A percentile compares a stretch with the other conserved stretches of the same genome.
Evolutionary conservation across 2,888 invertebrate species (phyloP).

Genomic region (Melangyna quadrimaculata): DNA sequence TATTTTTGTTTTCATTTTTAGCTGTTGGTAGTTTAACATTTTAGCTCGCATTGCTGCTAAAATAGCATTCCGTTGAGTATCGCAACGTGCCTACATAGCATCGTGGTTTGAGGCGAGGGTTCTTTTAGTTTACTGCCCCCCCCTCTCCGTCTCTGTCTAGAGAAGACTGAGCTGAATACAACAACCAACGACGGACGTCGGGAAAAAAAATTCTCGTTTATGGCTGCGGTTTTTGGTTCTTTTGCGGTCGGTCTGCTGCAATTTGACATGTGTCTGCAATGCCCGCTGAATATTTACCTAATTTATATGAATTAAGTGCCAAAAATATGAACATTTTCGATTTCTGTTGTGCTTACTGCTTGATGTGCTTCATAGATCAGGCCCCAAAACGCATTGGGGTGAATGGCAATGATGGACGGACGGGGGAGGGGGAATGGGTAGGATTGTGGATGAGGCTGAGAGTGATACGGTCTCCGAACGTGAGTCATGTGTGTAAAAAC

Average conservation of each 20-base stretch:
- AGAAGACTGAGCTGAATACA: slow-evolving; percentile 11
- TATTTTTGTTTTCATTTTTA: background rate
- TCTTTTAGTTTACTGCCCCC: background rate
- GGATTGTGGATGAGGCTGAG: slow-evolving; percentile 26
- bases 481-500: slow-evolving; percentile 53
- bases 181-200: background rate
- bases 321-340: slow-evolving; percentile 72
- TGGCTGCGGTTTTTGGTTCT: slow-evolving; percentile 65
- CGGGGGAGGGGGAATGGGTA: background rate
- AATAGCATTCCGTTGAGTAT: slow-evolving; percentile 49
- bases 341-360: slow-evolving; percentile 4
- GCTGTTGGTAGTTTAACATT: background rate
- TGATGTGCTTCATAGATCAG: background rate
- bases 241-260: slow-evolving; percentile 59
- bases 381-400: slow-evolving; percentile 20
- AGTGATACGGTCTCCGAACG: slow-evolving; percentile 47
- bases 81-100: slow-evolving; percentile 25
- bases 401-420: slow-evolving; percentile 15
- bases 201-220: slow-evolving; percentile 51
- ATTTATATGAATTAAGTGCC: slow-evolving; percentile 73
- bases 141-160: background rate
- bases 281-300: slow-evolving; percentile 70
- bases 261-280: slow-evolving; percentile 71
- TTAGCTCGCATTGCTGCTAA: slow-evolving; percentile 31
- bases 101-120: background rate